Evolutionary conservation across 2,888 invertebrate genomes (phyloP).

Genomic region (Tanypteryx hageni): DNA sequence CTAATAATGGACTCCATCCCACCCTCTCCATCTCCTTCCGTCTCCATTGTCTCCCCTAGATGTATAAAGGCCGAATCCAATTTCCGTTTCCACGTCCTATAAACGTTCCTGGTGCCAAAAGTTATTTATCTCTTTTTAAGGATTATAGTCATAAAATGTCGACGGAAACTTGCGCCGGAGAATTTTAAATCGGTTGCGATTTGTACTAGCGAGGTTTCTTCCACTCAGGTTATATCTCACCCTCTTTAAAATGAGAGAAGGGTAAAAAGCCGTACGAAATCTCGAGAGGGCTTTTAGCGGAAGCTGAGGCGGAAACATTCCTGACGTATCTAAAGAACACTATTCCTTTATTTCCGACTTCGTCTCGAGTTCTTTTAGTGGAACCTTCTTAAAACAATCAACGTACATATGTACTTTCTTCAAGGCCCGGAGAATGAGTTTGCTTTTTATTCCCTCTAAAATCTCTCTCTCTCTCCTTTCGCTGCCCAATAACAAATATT

Average conservation of each 20-base stretch:
- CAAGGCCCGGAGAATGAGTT: too few species aligned
- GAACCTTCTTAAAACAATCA: too few species aligned
- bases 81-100: not conserved
- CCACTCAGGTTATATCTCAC: not conserved
- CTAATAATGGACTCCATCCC: not conserved
- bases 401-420: too few species aligned
- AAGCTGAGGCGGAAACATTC: not conserved
- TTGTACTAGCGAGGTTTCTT: not conserved
- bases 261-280: not conserved
- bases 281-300: not conserved
- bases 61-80: constrained; percentile 4
- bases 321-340: not conserved
- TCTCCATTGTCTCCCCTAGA: not conserved
- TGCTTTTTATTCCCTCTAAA: too few species aligned
- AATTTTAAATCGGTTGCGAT: constrained; percentile 7
- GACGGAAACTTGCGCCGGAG: not conserved
- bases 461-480: too few species aligned
- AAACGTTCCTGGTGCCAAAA: not conserved
- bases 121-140: not conserved
- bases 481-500: too few species aligned
- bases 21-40: not conserved
- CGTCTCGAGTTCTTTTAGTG: too few species aligned
- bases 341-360: too few species aligned
- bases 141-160: not conserved
- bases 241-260: not conserved